Base-by-base conservation (phyloP, 2,888 invertebrate genomes). In the Eristalis intricaria region DNA sequence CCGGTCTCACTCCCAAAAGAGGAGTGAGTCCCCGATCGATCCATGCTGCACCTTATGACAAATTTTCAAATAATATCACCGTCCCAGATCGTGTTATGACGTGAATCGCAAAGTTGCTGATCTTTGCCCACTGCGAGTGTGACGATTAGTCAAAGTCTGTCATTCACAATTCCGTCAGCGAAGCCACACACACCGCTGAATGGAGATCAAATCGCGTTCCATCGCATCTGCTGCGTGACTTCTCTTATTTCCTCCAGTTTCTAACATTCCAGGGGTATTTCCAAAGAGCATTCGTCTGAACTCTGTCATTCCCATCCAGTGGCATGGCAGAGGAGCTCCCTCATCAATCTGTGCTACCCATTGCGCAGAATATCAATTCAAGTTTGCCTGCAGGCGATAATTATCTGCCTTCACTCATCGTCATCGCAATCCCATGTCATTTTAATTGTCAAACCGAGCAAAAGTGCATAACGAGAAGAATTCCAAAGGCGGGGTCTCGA, bases 401-500 rank as follows among this genome's bases (percentile, higher is more conserved):
- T 50, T 50, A 50, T 50, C 50, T 50, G 8, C 50, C 19, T 10
- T 8, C 19, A 50, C 19, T 32, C 32, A 32, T 19, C 19, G 50
- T 50, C 50, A 50, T 50, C 50, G 50, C n/a, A 43, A 43, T n/a
- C 4, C 43, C n/a, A 15, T 43, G 43, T 43, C 50, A 8, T 50
- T 50, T 50, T 19, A 50, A 19, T 19, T 50, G 50, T 50, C 50
- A 50, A 50, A 50, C 19, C 50, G 29, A 10, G 40, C 43, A 4
- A 13, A 50, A 63, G 7, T n/a, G 43, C 22, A 38, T 58, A 19
- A 23, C 19, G 38, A 15, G n/a, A 32, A 23, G 22, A 60, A 65
- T 58, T 64, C 1, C 29, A 71, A 68, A 74, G 80, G 73, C 61
- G 61, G 58, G 58, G 58, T 15, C 58, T 22, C 35, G 56, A 74